Base-by-base conservation (phyloP, 1,140 invertebrate species). In the Hypsibius dujardini region DNA sequence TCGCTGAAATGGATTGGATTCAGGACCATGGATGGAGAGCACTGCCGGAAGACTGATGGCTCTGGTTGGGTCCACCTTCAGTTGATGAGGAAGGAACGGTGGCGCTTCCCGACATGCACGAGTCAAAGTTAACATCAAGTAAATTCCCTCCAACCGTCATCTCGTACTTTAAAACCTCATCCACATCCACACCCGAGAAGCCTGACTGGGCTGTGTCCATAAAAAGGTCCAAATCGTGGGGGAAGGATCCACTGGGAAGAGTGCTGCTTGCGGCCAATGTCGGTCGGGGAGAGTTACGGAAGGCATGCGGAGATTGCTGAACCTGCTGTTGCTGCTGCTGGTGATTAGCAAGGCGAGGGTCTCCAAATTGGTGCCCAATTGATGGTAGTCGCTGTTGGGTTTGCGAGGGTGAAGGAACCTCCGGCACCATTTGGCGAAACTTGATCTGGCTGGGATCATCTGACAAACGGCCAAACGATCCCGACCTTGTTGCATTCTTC, bases 171-270 rank as follows among this genome's bases (percentile, higher is more conserved):
- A 67, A 40, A 12, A 67, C 62, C 40, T 12, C 62, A 12, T 67
- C 62, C 12, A 67, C 62, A 40, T 67, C 62, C 62, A 67, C 62
- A 42, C 42, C 62, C 12, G 42, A 67, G 12, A 67, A 3, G 12
- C 12, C 62, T 40, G 62, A 40, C 62, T 42, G 12, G 12, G 40
- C 7, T 3, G 62, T 67, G 12, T 67, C 62, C 62, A 67, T 67
- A 40, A 12, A 12, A 42, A 40, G 7, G 62, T 67, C 62, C 62
- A 67, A 40, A 40, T 67, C 62, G 62, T 12, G 12, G 3, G 62
- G 62, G 40, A 67, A 42, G 62, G 40, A 42, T 42, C 40, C 12
- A 40, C 12, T 12, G n/a, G n/a, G 50, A 3, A 3, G 12, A 28
- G 62, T 12, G 12, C 3, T 12, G 12, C 3, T 67, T 12, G 62